phyloP scores from a whole-genome alignment of 2,113 vertebrate genomes.

The Menura novaehollandiae region DNA sequence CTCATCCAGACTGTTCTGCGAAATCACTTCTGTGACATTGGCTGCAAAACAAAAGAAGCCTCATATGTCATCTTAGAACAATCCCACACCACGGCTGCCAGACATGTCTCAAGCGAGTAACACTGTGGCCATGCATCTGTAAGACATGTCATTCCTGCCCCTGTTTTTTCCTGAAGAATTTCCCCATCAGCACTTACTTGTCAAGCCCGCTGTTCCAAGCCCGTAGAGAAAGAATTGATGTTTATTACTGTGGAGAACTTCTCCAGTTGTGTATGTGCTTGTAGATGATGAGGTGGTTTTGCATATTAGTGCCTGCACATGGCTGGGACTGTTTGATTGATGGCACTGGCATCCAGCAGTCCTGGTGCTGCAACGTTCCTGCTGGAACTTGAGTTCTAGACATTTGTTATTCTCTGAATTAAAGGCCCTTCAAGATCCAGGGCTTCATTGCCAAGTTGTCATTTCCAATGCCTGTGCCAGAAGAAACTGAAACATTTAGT shows the following conservation, averaged over 20 bases:
- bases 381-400: neutral
- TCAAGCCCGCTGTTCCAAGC: neutral
- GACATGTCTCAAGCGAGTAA: neutral
- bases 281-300: neutral
- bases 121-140: neutral
- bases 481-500: neutral
- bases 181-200: neutral
- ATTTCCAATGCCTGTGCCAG: neutral
- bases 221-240: neutral
- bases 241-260: neutral
- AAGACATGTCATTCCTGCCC: neutral
- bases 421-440: neutral
- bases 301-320: neutral
- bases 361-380: neutral
- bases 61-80: neutral
- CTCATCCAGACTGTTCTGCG: neutral
- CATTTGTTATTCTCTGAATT: conserved; percentile 8
- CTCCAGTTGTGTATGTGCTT: fast-evolving
- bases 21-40: neutral
- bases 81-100: neutral
- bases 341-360: neutral
- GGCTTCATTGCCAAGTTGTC: neutral
- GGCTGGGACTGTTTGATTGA: neutral
- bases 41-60: neutral
- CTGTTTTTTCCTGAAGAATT: neutral